Conservation (phyloP, 1,140 invertebrate genomes). For the Armadillidium nasatum region DNA sequence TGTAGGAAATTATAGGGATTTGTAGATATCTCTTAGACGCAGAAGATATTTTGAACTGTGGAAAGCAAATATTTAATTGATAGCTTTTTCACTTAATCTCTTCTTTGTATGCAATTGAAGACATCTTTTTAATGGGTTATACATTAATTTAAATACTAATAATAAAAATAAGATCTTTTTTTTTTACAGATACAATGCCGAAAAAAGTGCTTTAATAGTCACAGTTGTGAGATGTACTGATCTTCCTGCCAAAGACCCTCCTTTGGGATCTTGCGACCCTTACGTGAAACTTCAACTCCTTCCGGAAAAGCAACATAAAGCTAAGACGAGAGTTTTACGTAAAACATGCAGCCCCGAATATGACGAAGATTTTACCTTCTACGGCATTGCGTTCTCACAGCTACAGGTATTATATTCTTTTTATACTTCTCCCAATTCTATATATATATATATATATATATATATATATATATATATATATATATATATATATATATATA, state of each 20-base stretch:
- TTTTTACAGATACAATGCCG: slow-evolving; percentile 70
- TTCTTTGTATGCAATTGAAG: too few relatives aligned
- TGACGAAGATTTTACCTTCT: slow-evolving; percentile 95
- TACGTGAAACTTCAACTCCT: slow-evolving; percentile 91
- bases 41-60: too few relatives aligned
- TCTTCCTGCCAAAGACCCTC: slow-evolving; percentile 71
- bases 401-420: slow-evolving; percentile 56
- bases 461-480: not conserved
- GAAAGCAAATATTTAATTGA: slow-evolving; percentile 44
- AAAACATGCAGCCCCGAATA: slow-evolving; percentile 89
- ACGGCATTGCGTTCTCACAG: slow-evolving; percentile 78
- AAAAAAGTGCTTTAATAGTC: slow-evolving; percentile 83
- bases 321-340: slow-evolving; percentile 86
- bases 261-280: slow-evolving; percentile 68
- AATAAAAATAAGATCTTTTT: too few relatives aligned
- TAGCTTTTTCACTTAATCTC: not conserved
- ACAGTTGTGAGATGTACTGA: slow-evolving; percentile 82
- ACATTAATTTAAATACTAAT: too few relatives aligned
- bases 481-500: slow-evolving; percentile 18
- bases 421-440: not conserved
- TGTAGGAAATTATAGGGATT: too few relatives aligned
- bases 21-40: too few relatives aligned
- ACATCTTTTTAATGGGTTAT: too few relatives aligned
- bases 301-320: slow-evolving; percentile 90
- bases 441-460: slow-evolving; percentile 1